A percentile compares a stretch with the other conserved stretches of the same genome.
These are phyloP conservation scores for Oceanites oceanicus DNA, from an alignment of 2,113 vertebrate genomes.

Conservation along the genomic window DNA sequence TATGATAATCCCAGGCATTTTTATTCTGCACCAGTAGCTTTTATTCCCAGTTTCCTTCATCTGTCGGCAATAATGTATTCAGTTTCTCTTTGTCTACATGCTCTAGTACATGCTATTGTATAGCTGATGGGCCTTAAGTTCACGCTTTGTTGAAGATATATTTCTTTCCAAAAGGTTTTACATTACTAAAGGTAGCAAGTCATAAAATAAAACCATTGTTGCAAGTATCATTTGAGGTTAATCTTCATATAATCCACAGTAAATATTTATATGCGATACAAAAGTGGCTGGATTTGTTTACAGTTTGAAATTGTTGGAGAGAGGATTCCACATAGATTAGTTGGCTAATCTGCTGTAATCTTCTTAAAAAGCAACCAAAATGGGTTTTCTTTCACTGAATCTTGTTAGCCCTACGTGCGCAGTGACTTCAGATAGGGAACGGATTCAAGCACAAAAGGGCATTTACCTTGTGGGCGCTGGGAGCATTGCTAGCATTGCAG, in stretches of 20 bases:
- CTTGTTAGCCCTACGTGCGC: neutral
- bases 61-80: neutral
- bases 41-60: neutral
- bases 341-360: slow-evolving; percentile 61
- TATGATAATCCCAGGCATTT: neutral
- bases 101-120: neutral
- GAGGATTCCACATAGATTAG: slow-evolving; percentile 61
- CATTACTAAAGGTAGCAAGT: neutral
- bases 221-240: slow-evolving; percentile 44
- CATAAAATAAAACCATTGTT: slow-evolving; percentile 26
- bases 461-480: neutral
- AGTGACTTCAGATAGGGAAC: neutral
- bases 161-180: slow-evolving; percentile 6
- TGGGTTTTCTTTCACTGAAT: slow-evolving; percentile 24
- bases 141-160: neutral
- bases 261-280: slow-evolving; percentile 47
- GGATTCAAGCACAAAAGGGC: neutral
- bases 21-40: neutral
- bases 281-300: slow-evolving; percentile 58
- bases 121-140: neutral
- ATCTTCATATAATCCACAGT: slow-evolving; percentile 49
- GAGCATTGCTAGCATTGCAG: neutral
- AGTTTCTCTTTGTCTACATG: neutral
- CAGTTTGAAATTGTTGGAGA: slow-evolving; percentile 28
- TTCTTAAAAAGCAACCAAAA: slow-evolving; percentile 38